Conservation (phyloP, 1,140 invertebrate genomes). For the Nymphalis io region DNA sequence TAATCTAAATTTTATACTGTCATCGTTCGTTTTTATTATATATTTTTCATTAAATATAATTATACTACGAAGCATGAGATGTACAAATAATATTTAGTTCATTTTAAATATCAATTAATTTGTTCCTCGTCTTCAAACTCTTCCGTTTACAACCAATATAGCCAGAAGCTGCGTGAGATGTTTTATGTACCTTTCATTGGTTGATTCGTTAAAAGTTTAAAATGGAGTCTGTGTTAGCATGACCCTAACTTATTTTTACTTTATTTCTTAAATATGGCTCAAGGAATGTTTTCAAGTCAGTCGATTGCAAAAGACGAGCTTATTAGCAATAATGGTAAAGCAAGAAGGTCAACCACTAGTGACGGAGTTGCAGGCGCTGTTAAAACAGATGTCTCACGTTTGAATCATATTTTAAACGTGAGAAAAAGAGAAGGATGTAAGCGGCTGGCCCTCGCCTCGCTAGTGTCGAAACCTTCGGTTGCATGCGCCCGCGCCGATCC, state of each 20-base stretch:
- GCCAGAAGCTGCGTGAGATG: too few relatives aligned
- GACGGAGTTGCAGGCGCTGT: constrained; percentile 46
- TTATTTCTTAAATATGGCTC: constrained; percentile 47
- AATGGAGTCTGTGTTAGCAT: background rate
- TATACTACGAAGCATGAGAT: too few relatives aligned
- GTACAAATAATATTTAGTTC: too few relatives aligned
- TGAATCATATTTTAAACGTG: constrained; percentile 15
- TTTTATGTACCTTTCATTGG: background rate
- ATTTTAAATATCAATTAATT: too few relatives aligned
- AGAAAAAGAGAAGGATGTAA: constrained; percentile 49
- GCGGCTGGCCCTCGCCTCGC: constrained; percentile 51
- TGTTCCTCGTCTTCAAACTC: background rate
- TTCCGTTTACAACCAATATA: background rate
- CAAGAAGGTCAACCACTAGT: constrained; percentile 69
- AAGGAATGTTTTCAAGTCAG: constrained; percentile 53
- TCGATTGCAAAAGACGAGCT: constrained; percentile 67
- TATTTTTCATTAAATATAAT: too few relatives aligned
- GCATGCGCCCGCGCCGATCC: constrained; percentile 56
- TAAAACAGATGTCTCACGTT: constrained; percentile 42
- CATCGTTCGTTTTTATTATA: too few relatives aligned
- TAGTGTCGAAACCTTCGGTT: constrained; percentile 71
- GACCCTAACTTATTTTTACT: constrained; percentile 16
- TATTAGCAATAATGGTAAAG: constrained; percentile 72
- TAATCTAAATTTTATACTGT: too few relatives aligned
- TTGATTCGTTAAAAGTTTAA: background rate